Conservation (phyloP, 2,113 vertebrate species). For the Lophotis ruficrista region DNA sequence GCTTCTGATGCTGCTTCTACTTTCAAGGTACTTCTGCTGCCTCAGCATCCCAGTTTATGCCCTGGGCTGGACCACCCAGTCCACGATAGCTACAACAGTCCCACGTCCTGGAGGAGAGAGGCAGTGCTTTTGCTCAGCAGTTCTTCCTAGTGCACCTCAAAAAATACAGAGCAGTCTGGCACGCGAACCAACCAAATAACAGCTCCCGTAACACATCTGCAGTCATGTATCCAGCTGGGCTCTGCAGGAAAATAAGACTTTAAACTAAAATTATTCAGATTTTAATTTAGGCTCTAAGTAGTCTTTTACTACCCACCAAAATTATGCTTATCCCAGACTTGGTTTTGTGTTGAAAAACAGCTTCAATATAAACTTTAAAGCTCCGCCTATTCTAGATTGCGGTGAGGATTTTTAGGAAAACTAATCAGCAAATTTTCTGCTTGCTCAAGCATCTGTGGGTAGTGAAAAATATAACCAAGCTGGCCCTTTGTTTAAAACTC, state of each 20-base stretch:
- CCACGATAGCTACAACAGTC: background rate
- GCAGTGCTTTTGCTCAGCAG: background rate
- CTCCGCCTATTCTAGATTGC: background rate
- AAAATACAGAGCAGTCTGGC: background rate
- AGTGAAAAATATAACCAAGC: constrained; percentile 44
- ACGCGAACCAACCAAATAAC: background rate
- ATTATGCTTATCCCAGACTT: constrained; percentile 20
- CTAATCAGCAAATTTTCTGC: constrained; percentile 37
- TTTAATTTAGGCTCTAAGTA: constrained; percentile 33
- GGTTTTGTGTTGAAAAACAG: constrained; percentile 47
- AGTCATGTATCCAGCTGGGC: background rate
- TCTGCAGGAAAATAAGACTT: constrained; percentile 22
- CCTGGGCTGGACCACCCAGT: background rate
- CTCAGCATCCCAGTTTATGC: background rate
- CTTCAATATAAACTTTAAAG: background rate
- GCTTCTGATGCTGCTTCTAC: background rate
- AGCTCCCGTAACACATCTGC: background rate
- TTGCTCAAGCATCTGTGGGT: constrained; percentile 32
- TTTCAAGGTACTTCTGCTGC: background rate
- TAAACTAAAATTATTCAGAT: constrained; percentile 7
- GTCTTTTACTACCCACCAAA: background rate
- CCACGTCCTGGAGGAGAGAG: background rate
- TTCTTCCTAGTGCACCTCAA: background rate
- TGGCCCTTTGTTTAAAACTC: constrained; percentile 3
- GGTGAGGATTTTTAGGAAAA: constrained; percentile 24